Base-by-base conservation (phyloP, 2,797 vertebrate species). In the Sebastes steindachneri region DNA sequence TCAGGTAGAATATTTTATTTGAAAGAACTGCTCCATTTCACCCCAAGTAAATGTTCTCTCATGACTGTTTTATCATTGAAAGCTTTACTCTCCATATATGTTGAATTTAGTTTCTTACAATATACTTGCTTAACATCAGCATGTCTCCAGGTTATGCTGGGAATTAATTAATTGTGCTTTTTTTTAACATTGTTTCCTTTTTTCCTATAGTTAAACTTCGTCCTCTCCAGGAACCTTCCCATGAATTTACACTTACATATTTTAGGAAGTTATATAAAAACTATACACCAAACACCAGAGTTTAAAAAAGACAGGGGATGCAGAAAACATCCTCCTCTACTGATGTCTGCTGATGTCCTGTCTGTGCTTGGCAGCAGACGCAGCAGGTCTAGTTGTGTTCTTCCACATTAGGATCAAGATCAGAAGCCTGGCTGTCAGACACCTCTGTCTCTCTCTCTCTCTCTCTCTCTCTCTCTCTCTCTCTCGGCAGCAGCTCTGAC, bases 371-470 rank as follows among this genome's bases (percentile, higher is more conserved):
- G 69, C 74, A 68, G 75, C 73, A 68, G 59, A 62, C 74, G 19
- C 73, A 80, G 77, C 73, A 75, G 65, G 58, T 74, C 77, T 41
- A 35, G 48, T 48, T n/a, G n/a, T 75, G 74, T 79, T 87, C 73
- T 33, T 82, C 75, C 65, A 74, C 58, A 76, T 86, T 72, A 78
- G 79, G 63, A 72, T 87, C 75, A 77, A 26, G 31, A 64, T 80
- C 68, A 65, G 70, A 17, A 21, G 48, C 57, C 73, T 9, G 62
- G 68, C 74, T 35, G 73, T 85, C 79, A 81, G 14, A 68, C 31
- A 19, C 12, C 28, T 58, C 33, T n/a, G 55, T 7, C 28, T 29
- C 6, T 26, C 26, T 26, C 26, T 26, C 25, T 62, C 62, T 73
- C 69, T 67, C 29, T 51, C 69, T 67, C 29, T 51, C 77, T 55